Base-by-base conservation (phyloP, 2,888 invertebrate species). In the Cancer borealis region DNA sequence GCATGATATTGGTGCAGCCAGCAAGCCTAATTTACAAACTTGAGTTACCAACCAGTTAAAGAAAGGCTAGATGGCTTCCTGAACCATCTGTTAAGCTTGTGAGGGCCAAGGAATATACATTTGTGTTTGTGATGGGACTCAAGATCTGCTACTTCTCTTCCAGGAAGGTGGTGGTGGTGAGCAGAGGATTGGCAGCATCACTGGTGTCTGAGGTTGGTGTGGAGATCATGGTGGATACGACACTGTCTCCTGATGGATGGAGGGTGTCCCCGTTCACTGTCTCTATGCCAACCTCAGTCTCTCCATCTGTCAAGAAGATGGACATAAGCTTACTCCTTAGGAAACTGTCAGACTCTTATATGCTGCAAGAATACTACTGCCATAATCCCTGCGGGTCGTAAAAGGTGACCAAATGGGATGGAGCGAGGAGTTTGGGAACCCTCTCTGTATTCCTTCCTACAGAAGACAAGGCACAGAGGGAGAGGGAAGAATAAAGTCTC, bases 131-230 rank as follows among this genome's bases (percentile, higher is more conserved):
- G 47, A 91, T 39, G 79, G 91, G 46, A 6, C 46, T 79, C 46
- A 91, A 91, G 73, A 39, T 90, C 66, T 91, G 94, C 87, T 94
- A 94, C 91, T 94, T 94, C 39, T 94, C 92, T 21, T 94, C 94
- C 10, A 92, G 92, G 91, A 94, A 94, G 54, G 90, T 89, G 54
- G 94, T 94, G 10, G 94, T 94, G 92, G 84, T 92, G 66, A 94
- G 91, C n/a, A 94, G 88, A 17, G 94, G 94, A 87, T 94, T 94
- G 87, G 94, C 92, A 3, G 94, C 94, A n/a, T 94, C 94, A 92
- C 94, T 94, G 39, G 94, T 94, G 91, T 94, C 94, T 14, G 94
- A 94, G 12, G 94, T 94, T 17, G 94, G 94, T 5, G 94, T 94
- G 84, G 94, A 90, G 39, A 94, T 94, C 90, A 94, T 90, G 47